Percentiles rank a stretch among this genome's conserved stretches.
Conservation (phyloP, 2,888 invertebrate species). For the Phrixothrix hirtus region DNA sequence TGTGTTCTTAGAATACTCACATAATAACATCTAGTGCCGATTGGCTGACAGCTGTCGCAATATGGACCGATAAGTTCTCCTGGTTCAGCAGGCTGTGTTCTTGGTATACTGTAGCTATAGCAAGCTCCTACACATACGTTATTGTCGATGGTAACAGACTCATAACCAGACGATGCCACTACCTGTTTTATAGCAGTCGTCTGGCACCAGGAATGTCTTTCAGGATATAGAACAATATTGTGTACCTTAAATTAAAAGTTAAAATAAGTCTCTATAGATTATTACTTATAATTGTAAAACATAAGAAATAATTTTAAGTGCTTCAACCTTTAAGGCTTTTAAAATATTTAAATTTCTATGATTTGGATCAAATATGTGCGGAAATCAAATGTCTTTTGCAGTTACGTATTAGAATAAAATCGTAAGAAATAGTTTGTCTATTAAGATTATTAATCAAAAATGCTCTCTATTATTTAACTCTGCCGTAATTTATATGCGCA, state of each 20-base stretch:
- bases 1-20: slow-evolving; percentile 57
- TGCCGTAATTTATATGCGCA: no score
- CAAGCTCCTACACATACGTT: slow-evolving; percentile 74
- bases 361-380: no score
- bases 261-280: no score
- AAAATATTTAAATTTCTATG: no score
- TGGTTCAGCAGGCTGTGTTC: slow-evolving; percentile 68
- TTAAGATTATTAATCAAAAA: no score
- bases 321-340: no score
- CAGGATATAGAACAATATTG: slow-evolving; percentile 70
- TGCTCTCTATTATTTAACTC: no score
- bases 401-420: no score
- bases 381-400: no score
- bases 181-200: slow-evolving; percentile 70
- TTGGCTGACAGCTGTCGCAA: slow-evolving; percentile 72
- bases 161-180: slow-evolving; percentile 67
- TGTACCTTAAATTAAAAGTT: slow-evolving; percentile 59
- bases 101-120: slow-evolving; percentile 71
- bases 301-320: no score
- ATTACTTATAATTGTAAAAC: no score
- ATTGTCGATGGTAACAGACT: slow-evolving; percentile 68
- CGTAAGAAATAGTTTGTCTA: no score
- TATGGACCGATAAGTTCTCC: slow-evolving; percentile 67
- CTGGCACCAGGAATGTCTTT: slow-evolving; percentile 73
- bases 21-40: slow-evolving; percentile 66